Evolutionary conservation across 2,797 vertebrate species (phyloP).

Genomic region (Kryptopterus vitreolus): DNA sequence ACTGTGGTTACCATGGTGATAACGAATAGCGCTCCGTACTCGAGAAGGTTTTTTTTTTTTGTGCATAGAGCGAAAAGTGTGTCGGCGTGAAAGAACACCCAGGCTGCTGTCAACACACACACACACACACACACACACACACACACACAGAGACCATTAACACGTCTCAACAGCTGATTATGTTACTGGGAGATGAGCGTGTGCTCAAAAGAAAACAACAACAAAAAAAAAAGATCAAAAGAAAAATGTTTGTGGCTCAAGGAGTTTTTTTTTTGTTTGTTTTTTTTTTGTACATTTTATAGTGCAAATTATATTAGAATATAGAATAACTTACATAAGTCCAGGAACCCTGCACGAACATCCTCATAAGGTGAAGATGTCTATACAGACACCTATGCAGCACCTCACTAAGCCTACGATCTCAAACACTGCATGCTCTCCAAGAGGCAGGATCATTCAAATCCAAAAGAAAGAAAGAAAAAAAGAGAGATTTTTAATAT

Average conservation of each 20-base stretch:
- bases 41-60: slow-evolving; percentile 72
- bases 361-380: slow-evolving; percentile 19
- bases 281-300: background rate
- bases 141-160: background rate
- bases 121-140: background rate
- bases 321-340: slow-evolving; percentile 17
- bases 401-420: slow-evolving; percentile 20
- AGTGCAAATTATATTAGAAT: slow-evolving; percentile 24
- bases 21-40: slow-evolving; percentile 77
- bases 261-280: no score
- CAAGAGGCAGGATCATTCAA: slow-evolving; percentile 21
- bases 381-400: slow-evolving; percentile 21
- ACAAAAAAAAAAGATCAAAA: background rate
- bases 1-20: slow-evolving; percentile 81
- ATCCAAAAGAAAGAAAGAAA: background rate
- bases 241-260: background rate
- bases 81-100: slow-evolving; percentile 23
- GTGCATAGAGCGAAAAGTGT: slow-evolving; percentile 98
- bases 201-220: background rate
- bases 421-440: slow-evolving; percentile 24
- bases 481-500: background rate
- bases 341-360: slow-evolving; percentile 24
- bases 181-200: background rate
- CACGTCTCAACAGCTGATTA: background rate
- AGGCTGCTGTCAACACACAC: slow-evolving; percentile 19